These are phyloP conservation scores for Synanthedon myopaeformis DNA, from an alignment of 2,888 invertebrate species.

Conservation along the genomic window DNA sequence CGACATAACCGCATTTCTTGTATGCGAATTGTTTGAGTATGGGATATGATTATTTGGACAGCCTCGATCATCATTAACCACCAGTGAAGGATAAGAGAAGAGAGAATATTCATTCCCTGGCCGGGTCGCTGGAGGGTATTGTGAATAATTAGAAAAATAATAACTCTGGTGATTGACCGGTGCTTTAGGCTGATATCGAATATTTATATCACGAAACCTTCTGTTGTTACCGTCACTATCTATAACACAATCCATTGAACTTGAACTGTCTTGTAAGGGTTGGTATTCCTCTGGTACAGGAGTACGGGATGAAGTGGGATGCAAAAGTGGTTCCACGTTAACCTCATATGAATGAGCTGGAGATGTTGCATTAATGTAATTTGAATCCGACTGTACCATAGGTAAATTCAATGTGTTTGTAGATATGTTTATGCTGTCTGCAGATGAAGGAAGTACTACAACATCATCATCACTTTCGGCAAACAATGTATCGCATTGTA, in stretches of 20 bases:
- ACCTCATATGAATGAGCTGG: conserved; percentile 40
- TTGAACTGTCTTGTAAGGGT: conserved; percentile 57
- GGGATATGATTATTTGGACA: conserved; percentile 36
- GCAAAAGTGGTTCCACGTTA: conserved; percentile 32
- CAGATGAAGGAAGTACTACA: conserved; percentile 42
- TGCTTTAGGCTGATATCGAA: conserved; percentile 56
- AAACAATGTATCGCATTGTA: conserved; percentile 75
- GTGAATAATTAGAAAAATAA: conserved; percentile 39
- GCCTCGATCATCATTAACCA: conserved; percentile 35
- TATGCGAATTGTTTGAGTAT: neutral
- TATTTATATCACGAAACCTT: conserved; percentile 36
- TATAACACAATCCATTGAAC: conserved; percentile 42
- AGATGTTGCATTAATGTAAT: conserved; percentile 46
- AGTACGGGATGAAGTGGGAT: conserved; percentile 44
- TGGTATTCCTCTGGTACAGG: conserved; percentile 63
- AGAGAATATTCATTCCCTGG: conserved; percentile 31
- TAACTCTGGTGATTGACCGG: conserved; percentile 27
- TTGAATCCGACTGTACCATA: conserved; percentile 21
- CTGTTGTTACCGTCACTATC: conserved; percentile 30
- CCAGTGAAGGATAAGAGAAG: conserved; percentile 30
- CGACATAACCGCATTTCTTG: neutral
- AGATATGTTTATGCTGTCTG: conserved; percentile 16
- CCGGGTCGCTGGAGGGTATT: conserved; percentile 23
- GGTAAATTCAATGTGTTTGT: neutral
- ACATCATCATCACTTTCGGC: conserved; percentile 75